These are phyloP conservation scores for Acanthosoma haemorrhoidale DNA, from an alignment of 2,888 invertebrate species.

Conservation along the genomic window DNA sequence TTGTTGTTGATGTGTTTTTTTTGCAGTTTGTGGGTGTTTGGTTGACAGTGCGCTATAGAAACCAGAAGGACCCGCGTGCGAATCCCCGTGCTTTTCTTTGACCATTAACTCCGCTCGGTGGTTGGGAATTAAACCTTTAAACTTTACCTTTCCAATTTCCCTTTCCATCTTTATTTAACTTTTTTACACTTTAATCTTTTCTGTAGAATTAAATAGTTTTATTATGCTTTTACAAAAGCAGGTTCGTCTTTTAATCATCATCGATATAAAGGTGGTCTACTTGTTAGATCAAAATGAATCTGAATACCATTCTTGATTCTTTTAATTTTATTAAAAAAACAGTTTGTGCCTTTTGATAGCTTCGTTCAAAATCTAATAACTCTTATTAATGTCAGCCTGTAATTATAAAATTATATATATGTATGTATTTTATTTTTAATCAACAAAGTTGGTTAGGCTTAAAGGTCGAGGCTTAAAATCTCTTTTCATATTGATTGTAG, in stretches of 20 bases:
- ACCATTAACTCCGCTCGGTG: slow-evolving; percentile 46
- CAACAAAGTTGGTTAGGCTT: too few species aligned
- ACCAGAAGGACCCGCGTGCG: slow-evolving; percentile 95
- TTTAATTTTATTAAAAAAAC: too few species aligned
- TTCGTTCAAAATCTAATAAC: too few species aligned
- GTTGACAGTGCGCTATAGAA: slow-evolving; percentile 94
- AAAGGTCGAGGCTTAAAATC: too few species aligned
- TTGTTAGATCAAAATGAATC: too few species aligned
- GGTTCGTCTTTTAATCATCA: slow-evolving; percentile 12
- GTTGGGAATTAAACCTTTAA: slow-evolving; percentile 29
- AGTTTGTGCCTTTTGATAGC: too few species aligned
- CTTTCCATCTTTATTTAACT: neutral
- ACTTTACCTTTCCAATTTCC: neutral
- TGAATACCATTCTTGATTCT: too few species aligned
- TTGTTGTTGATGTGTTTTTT: slow-evolving; percentile 30
- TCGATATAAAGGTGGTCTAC: too few species aligned
- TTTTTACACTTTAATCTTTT: slow-evolving; percentile 8
- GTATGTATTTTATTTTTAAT: too few species aligned
- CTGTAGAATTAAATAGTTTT: neutral
- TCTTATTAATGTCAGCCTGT: too few species aligned
- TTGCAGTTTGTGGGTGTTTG: slow-evolving; percentile 92
- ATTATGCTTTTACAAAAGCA: slow-evolving; percentile 10
- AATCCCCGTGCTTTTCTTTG: slow-evolving; percentile 96
- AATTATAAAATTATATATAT: too few species aligned
- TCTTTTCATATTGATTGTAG: too few species aligned